A percentile compares a stretch with the other conserved stretches of the same genome.
Evolutionary conservation across 2,888 invertebrate species (phyloP).

Genomic region (Petrolisthes cinctipes): DNA sequence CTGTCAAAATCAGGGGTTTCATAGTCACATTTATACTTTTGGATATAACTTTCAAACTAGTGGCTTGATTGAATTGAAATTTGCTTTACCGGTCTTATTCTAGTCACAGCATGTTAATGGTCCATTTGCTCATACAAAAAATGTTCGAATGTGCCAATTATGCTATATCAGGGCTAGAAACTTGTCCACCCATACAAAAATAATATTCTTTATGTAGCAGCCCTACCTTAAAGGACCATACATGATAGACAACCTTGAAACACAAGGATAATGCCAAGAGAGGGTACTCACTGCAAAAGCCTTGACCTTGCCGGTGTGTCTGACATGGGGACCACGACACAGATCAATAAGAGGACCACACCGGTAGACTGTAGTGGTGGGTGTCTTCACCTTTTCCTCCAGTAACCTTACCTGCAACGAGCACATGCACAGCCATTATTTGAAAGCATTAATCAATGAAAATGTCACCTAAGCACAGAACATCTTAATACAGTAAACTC

Average conservation of each 20-base stretch:
- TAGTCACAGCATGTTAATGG: too few species aligned
- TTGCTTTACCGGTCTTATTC: not conserved
- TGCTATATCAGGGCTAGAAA: too few species aligned
- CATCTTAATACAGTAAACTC: too few species aligned
- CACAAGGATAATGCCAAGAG: conserved; percentile 71
- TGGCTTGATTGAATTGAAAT: not conserved
- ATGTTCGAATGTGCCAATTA: too few species aligned
- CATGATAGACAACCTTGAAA: not conserved
- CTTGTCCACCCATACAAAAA: not conserved
- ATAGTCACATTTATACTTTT: not conserved
- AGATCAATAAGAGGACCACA: conserved; percentile 97
- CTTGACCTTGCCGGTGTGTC: conserved; percentile 97
- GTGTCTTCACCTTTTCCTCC: conserved; percentile 92
- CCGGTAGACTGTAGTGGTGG: conserved; percentile 94
- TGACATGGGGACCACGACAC: conserved; percentile 96
- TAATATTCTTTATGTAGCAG: not conserved
- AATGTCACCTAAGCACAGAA: too few species aligned
- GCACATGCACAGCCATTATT: not conserved
- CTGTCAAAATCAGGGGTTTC: not conserved
- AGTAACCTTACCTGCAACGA: conserved; percentile 85
- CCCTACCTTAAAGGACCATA: not conserved
- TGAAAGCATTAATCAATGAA: not conserved
- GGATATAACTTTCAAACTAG: not conserved
- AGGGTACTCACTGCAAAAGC: conserved; percentile 84
- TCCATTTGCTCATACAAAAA: too few species aligned